phyloP scores from a whole-genome alignment of 2,888 invertebrate genomes.

The Cataglyphis rosenhaueri region DNA sequence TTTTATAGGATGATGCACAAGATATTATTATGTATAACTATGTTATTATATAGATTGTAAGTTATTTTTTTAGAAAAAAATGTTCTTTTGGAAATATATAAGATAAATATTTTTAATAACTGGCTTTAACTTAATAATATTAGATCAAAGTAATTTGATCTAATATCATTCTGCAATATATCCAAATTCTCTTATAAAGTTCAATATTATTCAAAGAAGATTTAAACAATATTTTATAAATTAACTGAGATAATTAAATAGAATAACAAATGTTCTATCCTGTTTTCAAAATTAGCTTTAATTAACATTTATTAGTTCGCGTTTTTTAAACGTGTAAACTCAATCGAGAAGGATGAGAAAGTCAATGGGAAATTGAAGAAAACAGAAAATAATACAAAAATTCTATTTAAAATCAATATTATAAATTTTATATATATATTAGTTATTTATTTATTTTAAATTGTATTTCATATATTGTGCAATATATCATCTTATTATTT shows the following conservation, averaged over 20 bases:
- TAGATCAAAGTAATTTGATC: background rate
- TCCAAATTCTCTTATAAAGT: background rate
- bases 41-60: background rate
- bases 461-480: too few species aligned
- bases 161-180: background rate
- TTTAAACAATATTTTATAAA: background rate
- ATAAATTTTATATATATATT: too few species aligned
- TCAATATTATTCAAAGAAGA: background rate
- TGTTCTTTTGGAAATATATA: background rate
- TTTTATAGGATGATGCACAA: background rate
- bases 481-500: too few species aligned
- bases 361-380: background rate
- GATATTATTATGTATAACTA: background rate
- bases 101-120: slow-evolving; percentile 1
- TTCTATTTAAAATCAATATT: too few species aligned
- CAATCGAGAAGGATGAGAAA: background rate
- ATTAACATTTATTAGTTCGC: background rate
- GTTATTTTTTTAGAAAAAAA: slow-evolving; percentile 3
- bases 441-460: too few species aligned
- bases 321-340: too few species aligned
- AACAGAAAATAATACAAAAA: too few species aligned
- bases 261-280: background rate
- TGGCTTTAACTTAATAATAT: background rate
- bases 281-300: background rate
- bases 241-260: background rate